Evolutionary conservation across 2,113 vertebrate genomes (phyloP), one percentile per base, ranked within the genome.

Genomic region (Glaucomys volans): DNA sequence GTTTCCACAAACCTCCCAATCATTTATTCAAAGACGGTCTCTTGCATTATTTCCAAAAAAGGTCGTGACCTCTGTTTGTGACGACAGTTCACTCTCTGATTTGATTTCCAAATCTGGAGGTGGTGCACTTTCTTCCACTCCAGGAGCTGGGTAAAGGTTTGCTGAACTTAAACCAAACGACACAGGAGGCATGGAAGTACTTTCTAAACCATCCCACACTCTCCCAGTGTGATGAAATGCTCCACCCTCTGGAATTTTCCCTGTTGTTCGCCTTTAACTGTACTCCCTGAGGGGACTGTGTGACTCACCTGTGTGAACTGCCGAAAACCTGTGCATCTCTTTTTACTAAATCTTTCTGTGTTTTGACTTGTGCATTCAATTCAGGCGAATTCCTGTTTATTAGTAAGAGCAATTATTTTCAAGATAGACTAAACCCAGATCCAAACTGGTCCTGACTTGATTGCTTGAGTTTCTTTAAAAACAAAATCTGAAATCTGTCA

Each of bases 401-500:
- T 97, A 95, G 64, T 93, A 90, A 96, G 32, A 92, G 92, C 50
- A 50, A 84, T 52, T 95, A 93, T 90, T 98, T 95, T 90, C 71
- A 83, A 94, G 76, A 90, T 85, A 90, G 72, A 72, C 22, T 90
- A 90, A 95, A 13, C 66, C 11, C 71, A 40, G 59, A 87, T 84
- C 71, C 77, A n/a, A 96, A 91, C 87, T 88, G 22, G 94, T 92
- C 35, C 35, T 81, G 72, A 80, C 94, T 90, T 94, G 66, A 77
- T 90, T 79, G 90, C 42, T 83, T 52, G 50, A 86, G 69, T 97
- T 71, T 85, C 59, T 96, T 76, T 12, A 42, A 90, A 87, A 91
- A 90, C 1, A 17, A 74, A 92, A 86, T n/a, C 69, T 95, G 79
- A 62, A 89, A 32, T 77, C 72, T 59, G 24, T 89, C 77, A 18